phyloP scores from a whole-genome alignment of 2,797 vertebrate species.

The Sebastes minor region DNA sequence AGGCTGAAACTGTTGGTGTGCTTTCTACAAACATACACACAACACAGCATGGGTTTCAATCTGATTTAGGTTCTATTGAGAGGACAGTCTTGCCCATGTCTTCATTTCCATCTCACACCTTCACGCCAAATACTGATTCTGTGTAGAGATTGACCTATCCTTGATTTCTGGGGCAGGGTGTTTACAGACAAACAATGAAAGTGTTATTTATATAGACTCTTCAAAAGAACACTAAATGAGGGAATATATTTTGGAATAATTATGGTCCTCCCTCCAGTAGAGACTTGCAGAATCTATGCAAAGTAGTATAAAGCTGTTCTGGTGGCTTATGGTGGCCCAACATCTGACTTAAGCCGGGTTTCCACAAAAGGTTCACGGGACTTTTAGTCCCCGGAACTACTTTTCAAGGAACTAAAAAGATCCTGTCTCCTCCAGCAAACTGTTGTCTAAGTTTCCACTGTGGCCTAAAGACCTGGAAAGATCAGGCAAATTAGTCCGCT shows the following conservation, averaged over 20 bases:
- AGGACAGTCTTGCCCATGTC: background rate
- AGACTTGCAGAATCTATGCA: background rate
- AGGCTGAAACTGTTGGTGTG: background rate
- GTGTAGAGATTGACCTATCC: background rate
- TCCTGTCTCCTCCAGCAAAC: too few species aligned
- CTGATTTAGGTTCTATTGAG: background rate
- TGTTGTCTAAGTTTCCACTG: too few species aligned
- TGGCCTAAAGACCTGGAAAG: too few species aligned
- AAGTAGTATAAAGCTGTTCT: background rate
- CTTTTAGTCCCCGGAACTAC: too few species aligned
- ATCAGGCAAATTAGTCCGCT: too few species aligned
- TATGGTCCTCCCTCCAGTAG: background rate
- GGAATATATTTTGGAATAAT: background rate
- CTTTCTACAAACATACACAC: slow-evolving; percentile 10
- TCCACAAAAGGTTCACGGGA: too few species aligned
- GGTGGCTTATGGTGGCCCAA: background rate
- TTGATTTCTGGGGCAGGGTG: background rate
- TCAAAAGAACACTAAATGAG: background rate
- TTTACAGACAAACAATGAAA: background rate
- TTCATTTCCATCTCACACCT: background rate
- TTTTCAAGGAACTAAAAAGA: too few species aligned
- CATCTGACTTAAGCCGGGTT: background rate
- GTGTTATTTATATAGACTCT: background rate
- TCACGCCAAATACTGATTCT: background rate
- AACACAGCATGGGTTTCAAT: slow-evolving; percentile 3